Evolutionary conservation across 1,140 invertebrate genomes (phyloP).

Genomic region (Chymomyza costata): DNA sequence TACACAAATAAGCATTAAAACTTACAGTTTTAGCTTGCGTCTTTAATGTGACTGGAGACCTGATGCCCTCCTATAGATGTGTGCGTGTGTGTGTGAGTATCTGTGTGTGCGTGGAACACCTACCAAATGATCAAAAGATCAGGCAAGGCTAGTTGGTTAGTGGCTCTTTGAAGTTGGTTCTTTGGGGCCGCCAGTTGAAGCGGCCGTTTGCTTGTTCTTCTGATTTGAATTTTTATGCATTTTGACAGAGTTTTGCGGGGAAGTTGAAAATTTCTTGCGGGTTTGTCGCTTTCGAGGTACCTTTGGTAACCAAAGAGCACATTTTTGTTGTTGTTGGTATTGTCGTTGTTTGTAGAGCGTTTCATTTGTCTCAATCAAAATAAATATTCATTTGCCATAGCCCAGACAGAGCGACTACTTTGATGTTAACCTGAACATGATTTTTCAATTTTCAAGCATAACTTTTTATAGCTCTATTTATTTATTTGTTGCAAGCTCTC

Average conservation of each 20-base stretch:
- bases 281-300: conserved; percentile 29
- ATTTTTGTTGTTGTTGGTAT: conserved; percentile 20
- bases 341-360: conserved; percentile 59
- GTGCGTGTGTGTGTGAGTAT: too few relatives aligned
- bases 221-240: conserved; percentile 71
- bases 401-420: conserved; percentile 5
- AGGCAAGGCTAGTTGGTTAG: too few relatives aligned
- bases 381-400: conserved; percentile 33
- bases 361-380: conserved; percentile 67
- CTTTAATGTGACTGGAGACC: too few relatives aligned
- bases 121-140: too few relatives aligned
- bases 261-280: conserved; percentile 53
- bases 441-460: conserved; percentile 68
- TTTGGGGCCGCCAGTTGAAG: conserved; percentile 5
- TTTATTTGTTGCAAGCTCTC: conserved; percentile 17
- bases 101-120: too few relatives aligned
- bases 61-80: too few relatives aligned
- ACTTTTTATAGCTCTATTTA: conserved; percentile 64
- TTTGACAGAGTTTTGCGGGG: conserved; percentile 54
- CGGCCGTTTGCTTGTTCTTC: conserved; percentile 12
- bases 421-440: conserved; percentile 51
- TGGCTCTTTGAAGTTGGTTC: conserved; percentile 53
- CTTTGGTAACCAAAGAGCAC: too few relatives aligned
- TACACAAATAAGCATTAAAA: conserved; percentile 72
- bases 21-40: conserved; percentile 43